phyloP scores from a whole-genome alignment of 2,113 vertebrate species.

The Rhadina sibilatrix region DNA sequence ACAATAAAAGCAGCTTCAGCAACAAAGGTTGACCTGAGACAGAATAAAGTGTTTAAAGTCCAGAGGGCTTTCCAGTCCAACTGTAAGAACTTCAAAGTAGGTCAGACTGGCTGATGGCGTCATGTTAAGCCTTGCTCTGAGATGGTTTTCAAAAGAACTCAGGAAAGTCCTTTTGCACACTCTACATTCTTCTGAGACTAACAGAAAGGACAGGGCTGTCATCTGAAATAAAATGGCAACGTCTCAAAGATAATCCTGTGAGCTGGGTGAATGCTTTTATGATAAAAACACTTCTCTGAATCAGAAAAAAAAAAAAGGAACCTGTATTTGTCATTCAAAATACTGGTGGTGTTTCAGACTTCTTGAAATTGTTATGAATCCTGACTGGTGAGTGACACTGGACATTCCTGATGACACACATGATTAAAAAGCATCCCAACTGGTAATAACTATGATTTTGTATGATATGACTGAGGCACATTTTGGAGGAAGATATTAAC shows the following conservation, averaged over 20 bases:
- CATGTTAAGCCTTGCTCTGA: not conserved
- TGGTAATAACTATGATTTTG: not conserved
- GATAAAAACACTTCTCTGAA: not conserved
- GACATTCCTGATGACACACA: not conserved
- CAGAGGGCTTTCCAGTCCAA: not conserved
- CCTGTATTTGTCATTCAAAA: constrained; percentile 23
- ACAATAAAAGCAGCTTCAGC: not conserved
- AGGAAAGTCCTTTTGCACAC: constrained; percentile 3
- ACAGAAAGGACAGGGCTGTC: constrained; percentile 46
- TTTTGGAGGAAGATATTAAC: not conserved
- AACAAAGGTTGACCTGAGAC: not conserved
- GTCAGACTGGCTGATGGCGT: constrained; percentile 16
- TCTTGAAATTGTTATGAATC: not conserved
- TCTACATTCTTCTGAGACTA: constrained; percentile 38
- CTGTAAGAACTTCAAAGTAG: constrained; percentile 23
- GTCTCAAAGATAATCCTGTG: constrained; percentile 45
- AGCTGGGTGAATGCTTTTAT: constrained; percentile 14
- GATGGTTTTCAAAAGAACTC: constrained; percentile 20
- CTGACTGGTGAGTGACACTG: not conserved
- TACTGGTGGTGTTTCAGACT: not conserved
- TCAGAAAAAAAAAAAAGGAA: constrained; percentile 4
- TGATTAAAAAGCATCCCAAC: not conserved
- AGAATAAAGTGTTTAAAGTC: not conserved
- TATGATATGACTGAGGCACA: not conserved
- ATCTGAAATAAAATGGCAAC: constrained; percentile 39